Conservation (phyloP, 2,797 vertebrate genomes). For the Myotis myotis region DNA sequence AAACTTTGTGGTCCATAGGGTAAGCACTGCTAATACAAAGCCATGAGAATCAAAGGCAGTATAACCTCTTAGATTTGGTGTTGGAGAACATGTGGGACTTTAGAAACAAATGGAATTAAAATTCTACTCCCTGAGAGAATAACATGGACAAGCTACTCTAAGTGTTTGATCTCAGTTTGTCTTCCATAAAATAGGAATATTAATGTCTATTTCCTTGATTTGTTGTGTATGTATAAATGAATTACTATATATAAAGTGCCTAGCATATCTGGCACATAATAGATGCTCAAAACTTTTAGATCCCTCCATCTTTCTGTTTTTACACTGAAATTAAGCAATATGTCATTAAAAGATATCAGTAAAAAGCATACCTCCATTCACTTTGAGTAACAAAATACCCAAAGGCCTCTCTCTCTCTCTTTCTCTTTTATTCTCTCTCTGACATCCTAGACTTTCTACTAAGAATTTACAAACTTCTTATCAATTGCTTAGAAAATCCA, state of each 20-base stretch:
- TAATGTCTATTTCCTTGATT: neutral
- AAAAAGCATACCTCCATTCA: neutral
- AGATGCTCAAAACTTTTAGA: neutral
- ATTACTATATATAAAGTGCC: neutral
- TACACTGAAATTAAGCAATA: neutral
- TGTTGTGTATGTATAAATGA: neutral
- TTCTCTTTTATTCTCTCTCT: neutral
- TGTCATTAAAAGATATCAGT: neutral
- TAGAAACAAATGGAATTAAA: neutral
- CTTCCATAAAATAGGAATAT: neutral
- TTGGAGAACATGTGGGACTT: neutral
- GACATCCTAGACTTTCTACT: neutral
- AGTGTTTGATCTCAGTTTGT: neutral
- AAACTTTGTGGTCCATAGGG: neutral
- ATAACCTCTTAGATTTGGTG: neutral
- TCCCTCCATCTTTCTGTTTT: neutral
- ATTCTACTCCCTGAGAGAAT: neutral
- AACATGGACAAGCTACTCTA: neutral
- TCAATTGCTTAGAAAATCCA: neutral
- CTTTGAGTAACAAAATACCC: neutral
- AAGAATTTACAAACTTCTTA: constrained; percentile 18
- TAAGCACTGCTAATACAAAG: neutral
- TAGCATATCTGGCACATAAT: neutral
- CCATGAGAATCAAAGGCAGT: neutral
- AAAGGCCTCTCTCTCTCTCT: neutral